Conservation (phyloP, 2,797 vertebrate genomes). For the Mormyrus proboscirostris region DNA sequence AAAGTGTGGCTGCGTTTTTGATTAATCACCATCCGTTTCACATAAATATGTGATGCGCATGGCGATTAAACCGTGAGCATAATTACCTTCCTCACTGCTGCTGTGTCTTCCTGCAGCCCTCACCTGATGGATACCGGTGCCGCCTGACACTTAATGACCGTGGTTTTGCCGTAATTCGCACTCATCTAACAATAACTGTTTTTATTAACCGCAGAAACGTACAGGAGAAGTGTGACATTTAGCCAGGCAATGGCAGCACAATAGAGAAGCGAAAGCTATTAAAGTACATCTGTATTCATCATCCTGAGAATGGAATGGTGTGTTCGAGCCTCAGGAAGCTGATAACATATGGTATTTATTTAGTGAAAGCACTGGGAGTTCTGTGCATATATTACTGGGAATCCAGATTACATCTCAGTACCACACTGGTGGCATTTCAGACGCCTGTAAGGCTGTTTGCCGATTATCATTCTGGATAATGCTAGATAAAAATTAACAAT, state of each 20-base stretch:
- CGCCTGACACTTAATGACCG: not conserved
- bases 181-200: not conserved
- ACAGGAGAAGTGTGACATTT: slow-evolving; percentile 52
- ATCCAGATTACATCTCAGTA: slow-evolving; percentile 9
- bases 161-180: not conserved
- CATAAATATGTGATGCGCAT: not conserved
- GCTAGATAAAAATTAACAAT: not conserved
- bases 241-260: not conserved
- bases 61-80: not conserved
- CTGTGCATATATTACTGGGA: slow-evolving; percentile 40
- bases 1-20: not conserved
- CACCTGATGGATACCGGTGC: not conserved
- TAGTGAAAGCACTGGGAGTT: not conserved
- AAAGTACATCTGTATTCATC: not conserved
- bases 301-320: not conserved
- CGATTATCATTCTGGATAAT: not conserved
- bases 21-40: not conserved
- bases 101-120: not conserved
- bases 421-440: slow-evolving; percentile 31
- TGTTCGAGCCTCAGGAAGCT: not conserved
- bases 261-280: not conserved
- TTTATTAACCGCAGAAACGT: slow-evolving; percentile 27
- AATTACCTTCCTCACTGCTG: not conserved
- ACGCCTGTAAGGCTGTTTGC: not conserved
- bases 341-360: slow-evolving; percentile 5